Evolutionary conservation across 2,888 invertebrate species (phyloP), one percentile per base, ranked within the genome.

Genomic region (Drosophila monieri): DNA sequence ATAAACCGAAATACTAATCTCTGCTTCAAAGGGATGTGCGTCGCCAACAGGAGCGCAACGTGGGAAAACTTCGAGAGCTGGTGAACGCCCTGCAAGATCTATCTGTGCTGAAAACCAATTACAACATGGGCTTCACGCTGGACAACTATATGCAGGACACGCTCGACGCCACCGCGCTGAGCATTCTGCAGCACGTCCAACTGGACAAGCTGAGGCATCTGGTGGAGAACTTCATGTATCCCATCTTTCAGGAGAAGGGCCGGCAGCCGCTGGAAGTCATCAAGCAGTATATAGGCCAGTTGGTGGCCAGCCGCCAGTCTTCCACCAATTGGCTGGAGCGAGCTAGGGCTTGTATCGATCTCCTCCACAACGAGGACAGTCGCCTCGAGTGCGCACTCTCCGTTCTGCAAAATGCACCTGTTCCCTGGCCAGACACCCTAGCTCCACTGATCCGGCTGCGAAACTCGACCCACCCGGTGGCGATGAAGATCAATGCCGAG

Each of bases 101-200:
- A 8, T 88, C 84, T 0, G 89, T 91, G 0, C 65, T 92, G 0
- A 92, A 91, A 59, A 89, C 88, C 21, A 84, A 84, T 21, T 92
- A 90, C 61, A 91, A 92, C 67, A 75, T 92, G 12, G 77, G 78
- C 25, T 85, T 91, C 21, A 91, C 91, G 0, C 70, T 92, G 48
- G 91, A 92, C 65, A 91, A 89, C 55, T 92, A 92, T 68, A 77
- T 88, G 80, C 85, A 89, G 78, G 90, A 91, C 51, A 83, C 90
- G 0, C 74, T 91, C 6, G 91, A 92, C 60, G 90, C 90, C 32
- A 91, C 90, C 0, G 89, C 92, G 0, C 72, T 92, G 15, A 87
- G 85, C 56, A 89, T 92, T 56, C 62, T 92, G n/a, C 89, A 91
- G 64, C 88, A 90, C 9, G 90, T 91, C 2, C 90, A 91, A 68